phyloP scores from a whole-genome alignment of 2,888 invertebrate species.

The Hyles lineata region DNA sequence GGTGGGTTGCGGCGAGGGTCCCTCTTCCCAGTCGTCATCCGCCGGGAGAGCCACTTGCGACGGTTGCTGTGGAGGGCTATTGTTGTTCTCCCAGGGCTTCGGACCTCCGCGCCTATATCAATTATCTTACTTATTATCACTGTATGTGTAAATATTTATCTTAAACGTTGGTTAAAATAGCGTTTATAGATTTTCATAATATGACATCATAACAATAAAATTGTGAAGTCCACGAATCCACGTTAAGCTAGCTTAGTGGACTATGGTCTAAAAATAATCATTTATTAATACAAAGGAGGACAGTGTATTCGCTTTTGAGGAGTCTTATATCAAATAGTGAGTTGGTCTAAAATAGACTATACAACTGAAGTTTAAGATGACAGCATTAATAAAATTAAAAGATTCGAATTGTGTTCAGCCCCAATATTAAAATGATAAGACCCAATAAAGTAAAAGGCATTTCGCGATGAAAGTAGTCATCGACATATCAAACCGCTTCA shows the following conservation, averaged over 20 bases:
- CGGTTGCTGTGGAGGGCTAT: conserved; percentile 30
- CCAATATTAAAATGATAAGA: neutral
- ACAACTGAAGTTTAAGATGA: neutral
- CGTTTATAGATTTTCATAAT: too few species aligned
- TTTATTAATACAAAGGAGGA: too few species aligned
- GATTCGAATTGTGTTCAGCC: neutral
- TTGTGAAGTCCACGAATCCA: too few species aligned
- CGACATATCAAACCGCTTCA: neutral
- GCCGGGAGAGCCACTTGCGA: conserved; percentile 40
- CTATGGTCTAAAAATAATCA: too few species aligned
- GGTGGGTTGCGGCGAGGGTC: conserved; percentile 43
- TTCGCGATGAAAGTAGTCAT: conserved; percentile 8
- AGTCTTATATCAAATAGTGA: too few species aligned
- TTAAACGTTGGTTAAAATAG: too few species aligned
- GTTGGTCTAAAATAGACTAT: too few species aligned
- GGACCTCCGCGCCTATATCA: conserved; percentile 57
- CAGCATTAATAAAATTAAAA: too few species aligned
- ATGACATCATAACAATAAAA: too few species aligned
- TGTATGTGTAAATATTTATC: neutral
- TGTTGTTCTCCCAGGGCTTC: conserved; percentile 64
- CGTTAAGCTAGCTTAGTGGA: too few species aligned
- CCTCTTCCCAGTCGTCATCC: conserved; percentile 34
- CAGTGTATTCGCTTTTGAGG: too few species aligned
- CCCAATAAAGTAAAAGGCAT: neutral
- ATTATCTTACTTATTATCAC: neutral